phyloP scores from a whole-genome alignment of 2,888 invertebrate genomes.

The Lasioglossum lativentre region DNA sequence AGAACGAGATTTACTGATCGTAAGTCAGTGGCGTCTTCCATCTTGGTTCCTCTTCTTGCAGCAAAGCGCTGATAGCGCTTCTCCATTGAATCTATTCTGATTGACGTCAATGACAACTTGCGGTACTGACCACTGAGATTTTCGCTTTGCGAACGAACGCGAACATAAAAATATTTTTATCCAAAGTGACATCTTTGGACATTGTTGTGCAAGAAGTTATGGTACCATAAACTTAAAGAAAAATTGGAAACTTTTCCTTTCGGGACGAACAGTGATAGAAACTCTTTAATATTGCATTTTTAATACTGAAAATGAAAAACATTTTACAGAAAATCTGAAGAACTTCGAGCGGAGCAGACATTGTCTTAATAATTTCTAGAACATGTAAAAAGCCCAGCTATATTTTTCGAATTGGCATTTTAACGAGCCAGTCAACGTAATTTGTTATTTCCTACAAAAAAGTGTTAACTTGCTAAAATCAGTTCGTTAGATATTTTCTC shows the following conservation, averaged over 20 bases:
- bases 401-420: not conserved
- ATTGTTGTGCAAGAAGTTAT: not conserved
- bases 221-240: not conserved
- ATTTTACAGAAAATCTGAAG: not conserved
- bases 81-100: slow-evolving; percentile 10
- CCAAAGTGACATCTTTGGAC: not conserved
- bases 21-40: slow-evolving; percentile 66
- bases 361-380: not conserved
- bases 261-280: no score
- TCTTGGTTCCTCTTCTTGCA: slow-evolving; percentile 4
- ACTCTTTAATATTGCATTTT: not conserved
- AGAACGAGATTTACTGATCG: slow-evolving; percentile 73
- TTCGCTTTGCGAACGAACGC: not conserved
- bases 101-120: slow-evolving; percentile 1
- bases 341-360: not conserved
- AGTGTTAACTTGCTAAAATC: not conserved
- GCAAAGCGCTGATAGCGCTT: not conserved
- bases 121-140: not conserved
- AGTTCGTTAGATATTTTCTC: not conserved
- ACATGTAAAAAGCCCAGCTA: not conserved
- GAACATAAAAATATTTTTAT: not conserved
- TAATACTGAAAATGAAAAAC: no score
- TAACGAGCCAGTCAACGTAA: not conserved
- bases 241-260: not conserved
- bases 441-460: no score